A percentile compares a stretch with the other conserved stretches of the same genome.
Conservation (phyloP, 2,888 invertebrate genomes). For the Osmoderma eremita region DNA sequence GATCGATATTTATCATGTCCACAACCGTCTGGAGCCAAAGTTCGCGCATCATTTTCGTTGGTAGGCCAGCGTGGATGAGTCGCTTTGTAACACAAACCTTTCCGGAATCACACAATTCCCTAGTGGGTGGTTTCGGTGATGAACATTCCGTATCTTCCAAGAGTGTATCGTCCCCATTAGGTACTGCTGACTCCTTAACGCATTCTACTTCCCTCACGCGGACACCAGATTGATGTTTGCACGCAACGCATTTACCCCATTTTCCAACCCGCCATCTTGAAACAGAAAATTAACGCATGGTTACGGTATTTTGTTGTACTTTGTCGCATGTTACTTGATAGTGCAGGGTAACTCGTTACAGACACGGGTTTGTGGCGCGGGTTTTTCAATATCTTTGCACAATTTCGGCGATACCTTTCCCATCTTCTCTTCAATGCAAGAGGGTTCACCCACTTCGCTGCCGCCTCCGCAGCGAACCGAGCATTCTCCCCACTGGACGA, state of each 20-base stretch:
- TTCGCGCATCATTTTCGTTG: slow-evolving; percentile 53
- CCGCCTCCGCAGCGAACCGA: slow-evolving; percentile 73
- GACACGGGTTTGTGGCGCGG: slow-evolving; percentile 60
- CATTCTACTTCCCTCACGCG: slow-evolving; percentile 65
- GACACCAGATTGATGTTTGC: slow-evolving; percentile 64
- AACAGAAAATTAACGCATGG: background rate
- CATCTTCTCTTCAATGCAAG: slow-evolving; percentile 70
- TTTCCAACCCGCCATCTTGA: slow-evolving; percentile 72
- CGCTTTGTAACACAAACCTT: slow-evolving; percentile 56
- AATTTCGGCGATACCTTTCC: slow-evolving; percentile 70
- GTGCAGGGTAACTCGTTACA: slow-evolving; percentile 66
- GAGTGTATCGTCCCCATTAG: slow-evolving; percentile 64
- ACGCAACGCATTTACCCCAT: slow-evolving; percentile 72
- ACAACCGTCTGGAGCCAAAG: slow-evolving; percentile 57
- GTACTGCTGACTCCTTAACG: slow-evolving; percentile 61
- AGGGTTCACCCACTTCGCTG: slow-evolving; percentile 64
- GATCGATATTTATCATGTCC: slow-evolving; percentile 42
- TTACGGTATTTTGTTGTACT: background rate
- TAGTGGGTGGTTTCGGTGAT: slow-evolving; percentile 54
- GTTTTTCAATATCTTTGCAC: slow-evolving; percentile 63
- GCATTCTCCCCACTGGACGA: slow-evolving; percentile 72
- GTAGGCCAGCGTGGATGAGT: slow-evolving; percentile 50
- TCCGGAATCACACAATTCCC: slow-evolving; percentile 60
- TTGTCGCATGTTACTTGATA: slow-evolving; percentile 60
- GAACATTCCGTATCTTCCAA: slow-evolving; percentile 59